Base-by-base conservation (phyloP, 2,797 vertebrate species). In the Macrochelys suwanniensis region DNA sequence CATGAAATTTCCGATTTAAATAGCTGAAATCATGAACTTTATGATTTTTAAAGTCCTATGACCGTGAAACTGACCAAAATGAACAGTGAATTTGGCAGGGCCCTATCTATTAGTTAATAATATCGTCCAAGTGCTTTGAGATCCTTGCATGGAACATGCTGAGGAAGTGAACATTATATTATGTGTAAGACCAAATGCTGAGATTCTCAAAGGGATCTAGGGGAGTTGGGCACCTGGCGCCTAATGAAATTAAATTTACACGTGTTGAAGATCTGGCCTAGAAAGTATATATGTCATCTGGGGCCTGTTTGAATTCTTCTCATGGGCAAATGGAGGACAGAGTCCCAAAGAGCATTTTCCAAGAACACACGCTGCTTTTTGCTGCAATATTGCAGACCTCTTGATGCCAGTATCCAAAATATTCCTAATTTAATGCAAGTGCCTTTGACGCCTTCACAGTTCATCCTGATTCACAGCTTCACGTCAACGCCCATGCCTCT, bases 171-270 rank as follows among this genome's bases (percentile, higher is more conserved):
- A 8, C 6, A 25, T 7, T 31, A 3, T 33, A 10, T 3, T 49
- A 23, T 25, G 31, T 87, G 23, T 42, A 25, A 56, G 7, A 53
- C 19, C 31, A 19, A 68, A 7, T 6, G 50, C 21, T 54, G n/a
- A 10, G 21, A 23, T 26, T 54, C 31, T 61, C 37, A 6, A 37
- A 9, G 15, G 33, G 78, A 1, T 11, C 17, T 6, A 1, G 5
- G 1, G 4, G 51, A 33, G 50, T 23, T 26, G 51, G 33, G 79
- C 23, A 56, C 51, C n/a, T 54, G 23, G 7, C 51, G 11, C 4
- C 2, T 42, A 71, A 3, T 17, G 56, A 65, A 8, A n/a, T 49
- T 92, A 19, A 31, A 2, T 0, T 3, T 57, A n/a, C 1, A 7
- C 0, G 1, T 45, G 26, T 7, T 85, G 78, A 80, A 50, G 17